Evolutionary conservation across 2,113 vertebrate genomes (phyloP), one percentile per base, ranked within the genome.

Genomic region (Prionailurus viverrinus): DNA sequence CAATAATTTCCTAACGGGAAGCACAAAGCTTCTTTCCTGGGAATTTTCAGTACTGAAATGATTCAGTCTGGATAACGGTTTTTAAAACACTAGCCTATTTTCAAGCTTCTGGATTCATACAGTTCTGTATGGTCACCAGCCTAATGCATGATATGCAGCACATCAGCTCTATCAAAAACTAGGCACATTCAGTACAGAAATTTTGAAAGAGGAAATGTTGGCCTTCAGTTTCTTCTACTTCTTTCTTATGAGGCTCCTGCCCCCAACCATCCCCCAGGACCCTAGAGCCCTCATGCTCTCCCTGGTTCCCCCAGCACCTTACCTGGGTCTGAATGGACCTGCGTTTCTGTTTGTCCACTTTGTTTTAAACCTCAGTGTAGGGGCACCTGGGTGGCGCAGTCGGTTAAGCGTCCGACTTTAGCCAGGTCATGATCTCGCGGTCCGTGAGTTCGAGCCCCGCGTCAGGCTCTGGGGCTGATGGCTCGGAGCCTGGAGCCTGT

Each of bases 231-330:
- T 18, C 5, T 6, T 36, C 53, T 51, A 2, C 19, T 97, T 15
- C 16, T 90, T 90, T 65, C 31, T 61, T 15, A 1, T 7, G 73
- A 41, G 19, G 4, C 12, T 78, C 19, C 11, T 41, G 31, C 7
- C 27, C 65, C 14, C 1, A 48, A 31, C 39, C 4, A 5, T 14
- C 11, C 0, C 9, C 0, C 3, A 4, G 48, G 45, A 69, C 7
- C 33, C 3, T 23, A 29, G 13, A 51, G 6, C 18, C 12, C 33
- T 76, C 25, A 3, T 27, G 23, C 15, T 41, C 8, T 0, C 14
- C 12, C 16, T 79, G 13, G 3, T 25, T 69, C 4, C n/a, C 39
- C 0, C 12, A 63, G 36, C 11, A 51, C 16, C 13, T 13, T 18
- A 63, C 36, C 10, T 15, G 51, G 2, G 3, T 55, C 21, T 36